Evolutionary conservation across 2,797 vertebrate genomes (phyloP), one percentile per base, ranked within the genome.

Genomic region (Gambusia yucatana): DNA sequence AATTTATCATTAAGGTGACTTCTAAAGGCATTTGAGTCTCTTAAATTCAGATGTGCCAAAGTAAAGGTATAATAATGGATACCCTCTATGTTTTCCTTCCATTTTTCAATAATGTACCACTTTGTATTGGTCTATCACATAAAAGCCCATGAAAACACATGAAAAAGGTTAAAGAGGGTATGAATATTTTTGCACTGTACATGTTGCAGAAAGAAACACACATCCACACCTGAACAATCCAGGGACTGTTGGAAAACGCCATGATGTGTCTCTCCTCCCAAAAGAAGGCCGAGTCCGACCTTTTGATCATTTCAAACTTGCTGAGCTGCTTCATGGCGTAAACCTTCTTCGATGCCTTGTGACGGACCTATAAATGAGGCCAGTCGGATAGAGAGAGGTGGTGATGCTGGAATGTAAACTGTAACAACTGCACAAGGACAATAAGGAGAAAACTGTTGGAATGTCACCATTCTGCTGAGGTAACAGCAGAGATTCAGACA

Each of bases 181-280:
- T 25, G 36, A 67, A 67, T 41, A 67, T 22, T 25, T 67, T 25
- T 17, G 6, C 6, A 10, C 33, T 65, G 16, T 22, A 65, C 11
- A 0, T 43, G 65, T n/a, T 25, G 65, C 5, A 11, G 20, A 33
- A 11, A 25, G 28, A 25, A 22, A 28, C 63, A 28, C 0, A 7
- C 20, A 8, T 76, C 39, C 84, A 59, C 81, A 99, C 98, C 98
- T 99, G 97, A 91, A 99, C 96, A 9, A 99, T 95, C 98, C 98
- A 99, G 0, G 98, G 97, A 86, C 98, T 99, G 91, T 97, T 97
- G 81, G 98, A 97, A 5, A 99, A 99, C 76, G 98, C 98, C 98
- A 99, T 99, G 88, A 99, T 99, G 95, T 99, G 97, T 90, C 98
- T 96, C 91, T 99, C 98, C 94, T 99, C 98, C 98, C 98, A 99